Conservation (phyloP, 1,140 invertebrate species). For the Polyergus mexicanus region DNA sequence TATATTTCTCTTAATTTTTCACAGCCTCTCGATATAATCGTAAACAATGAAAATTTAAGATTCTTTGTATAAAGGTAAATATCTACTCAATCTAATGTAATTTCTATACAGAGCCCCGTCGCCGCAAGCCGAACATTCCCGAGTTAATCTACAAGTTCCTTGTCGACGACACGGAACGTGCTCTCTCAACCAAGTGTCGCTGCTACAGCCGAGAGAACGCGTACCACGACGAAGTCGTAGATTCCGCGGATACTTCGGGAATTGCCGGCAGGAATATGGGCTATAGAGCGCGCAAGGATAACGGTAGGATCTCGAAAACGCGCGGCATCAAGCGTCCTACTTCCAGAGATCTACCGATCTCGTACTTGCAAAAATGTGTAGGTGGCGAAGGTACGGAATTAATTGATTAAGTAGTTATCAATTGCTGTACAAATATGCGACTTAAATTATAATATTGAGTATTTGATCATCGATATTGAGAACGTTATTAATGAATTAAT, state of each 20-base stretch:
- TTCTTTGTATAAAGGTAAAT: not conserved
- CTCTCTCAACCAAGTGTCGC: constrained; percentile 8
- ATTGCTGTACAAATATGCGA: not conserved
- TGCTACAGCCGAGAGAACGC: not conserved
- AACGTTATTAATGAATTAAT: not conserved
- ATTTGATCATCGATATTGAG: too few relatives aligned
- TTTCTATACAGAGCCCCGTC: constrained; percentile 39
- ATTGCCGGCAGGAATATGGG: constrained; percentile 3
- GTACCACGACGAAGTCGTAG: constrained; percentile 16
- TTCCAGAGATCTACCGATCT: constrained; percentile 20
- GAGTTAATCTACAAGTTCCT: constrained; percentile 66
- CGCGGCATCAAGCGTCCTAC: not conserved
- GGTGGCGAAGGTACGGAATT: constrained; percentile 38
- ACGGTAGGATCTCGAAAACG: constrained; percentile 18
- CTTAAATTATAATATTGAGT: not conserved
- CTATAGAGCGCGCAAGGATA: not conserved
- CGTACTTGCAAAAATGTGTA: constrained; percentile 14
- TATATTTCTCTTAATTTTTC: not conserved
- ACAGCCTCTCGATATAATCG: not conserved
- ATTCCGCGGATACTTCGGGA: constrained; percentile 26
- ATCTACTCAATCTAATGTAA: not conserved
- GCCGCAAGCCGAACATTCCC: constrained; percentile 54
- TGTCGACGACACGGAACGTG: not conserved
- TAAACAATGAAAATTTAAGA: not conserved
- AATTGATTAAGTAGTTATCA: not conserved